Percentiles rank a stretch among this genome's conserved stretches.
These are phyloP conservation scores for Nephrotoma guestfalica DNA, from an alignment of 2,888 invertebrate species.

Conservation along the genomic window DNA sequence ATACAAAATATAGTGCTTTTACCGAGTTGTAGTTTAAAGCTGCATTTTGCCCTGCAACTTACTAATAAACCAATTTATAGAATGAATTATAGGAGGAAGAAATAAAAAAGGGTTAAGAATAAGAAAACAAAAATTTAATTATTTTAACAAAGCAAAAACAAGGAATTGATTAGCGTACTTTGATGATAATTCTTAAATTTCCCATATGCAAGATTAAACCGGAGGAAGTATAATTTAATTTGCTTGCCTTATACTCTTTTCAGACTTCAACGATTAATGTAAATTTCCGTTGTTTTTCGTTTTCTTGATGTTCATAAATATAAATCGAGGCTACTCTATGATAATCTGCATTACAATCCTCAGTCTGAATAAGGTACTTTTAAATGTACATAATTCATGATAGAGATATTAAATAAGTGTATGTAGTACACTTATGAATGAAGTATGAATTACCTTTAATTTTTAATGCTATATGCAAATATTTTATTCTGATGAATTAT, in stretches of 20 bases:
- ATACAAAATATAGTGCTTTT: not conserved
- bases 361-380: too few relatives aligned
- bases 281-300: too few relatives aligned
- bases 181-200: not conserved
- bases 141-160: not conserved
- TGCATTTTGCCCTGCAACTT: not conserved
- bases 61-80: not conserved
- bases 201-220: not conserved
- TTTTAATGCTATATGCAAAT: too few relatives aligned
- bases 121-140: not conserved
- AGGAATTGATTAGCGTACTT: not conserved
- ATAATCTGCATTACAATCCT: too few relatives aligned
- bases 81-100: not conserved
- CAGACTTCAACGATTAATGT: too few relatives aligned
- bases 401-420: too few relatives aligned
- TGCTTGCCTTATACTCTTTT: not conserved
- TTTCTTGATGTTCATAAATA: too few relatives aligned
- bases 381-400: too few relatives aligned
- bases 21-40: not conserved
- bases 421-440: too few relatives aligned
- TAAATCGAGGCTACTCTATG: too few relatives aligned
- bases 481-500: too few relatives aligned
- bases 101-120: not conserved
- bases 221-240: not conserved
- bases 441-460: too few relatives aligned